A percentile compares a stretch with the other conserved stretches of the same genome.
Evolutionary conservation across 2,888 invertebrate species (phyloP).

Genomic region (Trachelus iudaicus): DNA sequence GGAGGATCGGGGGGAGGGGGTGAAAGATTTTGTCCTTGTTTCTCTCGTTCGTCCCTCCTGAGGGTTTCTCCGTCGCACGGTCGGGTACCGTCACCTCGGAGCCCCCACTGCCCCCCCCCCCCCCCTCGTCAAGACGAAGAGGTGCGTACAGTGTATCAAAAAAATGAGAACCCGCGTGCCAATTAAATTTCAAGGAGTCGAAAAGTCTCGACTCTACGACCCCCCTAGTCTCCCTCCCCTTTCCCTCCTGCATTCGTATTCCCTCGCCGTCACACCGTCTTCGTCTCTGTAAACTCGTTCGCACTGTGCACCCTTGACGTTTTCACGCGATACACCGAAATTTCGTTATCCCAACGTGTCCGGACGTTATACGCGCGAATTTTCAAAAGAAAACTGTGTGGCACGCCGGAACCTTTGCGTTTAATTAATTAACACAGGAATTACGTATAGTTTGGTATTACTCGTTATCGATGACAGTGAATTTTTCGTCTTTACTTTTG

Average conservation of each 20-base stretch:
- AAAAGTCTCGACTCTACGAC: background rate
- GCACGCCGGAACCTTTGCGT: too few species aligned
- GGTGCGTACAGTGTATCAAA: constrained; percentile 46
- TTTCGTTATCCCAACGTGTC: too few species aligned
- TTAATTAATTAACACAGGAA: too few species aligned
- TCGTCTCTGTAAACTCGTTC: background rate
- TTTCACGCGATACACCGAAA: background rate
- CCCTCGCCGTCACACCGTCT: background rate
- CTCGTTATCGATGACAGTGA: too few species aligned
- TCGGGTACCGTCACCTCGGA: too few species aligned
- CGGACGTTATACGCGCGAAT: too few species aligned
- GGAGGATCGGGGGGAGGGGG: too few species aligned
- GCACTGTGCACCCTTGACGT: background rate
- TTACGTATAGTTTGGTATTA: too few species aligned
- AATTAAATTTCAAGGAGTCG: constrained; percentile 47
- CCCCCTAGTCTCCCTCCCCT: background rate
- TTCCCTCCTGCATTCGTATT: background rate
- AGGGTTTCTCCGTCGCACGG: constrained; percentile 13
- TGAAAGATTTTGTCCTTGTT: background rate
- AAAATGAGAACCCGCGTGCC: constrained; percentile 57
- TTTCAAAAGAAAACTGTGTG: too few species aligned
- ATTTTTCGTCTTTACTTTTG: too few species aligned
- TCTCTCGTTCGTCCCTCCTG: constrained; percentile 13
- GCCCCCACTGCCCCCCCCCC: constrained; percentile 30
- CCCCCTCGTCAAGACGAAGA: constrained; percentile 34